Evolutionary conservation across 2,888 invertebrate species (phyloP).

Genomic region (Calameuta idolon): DNA sequence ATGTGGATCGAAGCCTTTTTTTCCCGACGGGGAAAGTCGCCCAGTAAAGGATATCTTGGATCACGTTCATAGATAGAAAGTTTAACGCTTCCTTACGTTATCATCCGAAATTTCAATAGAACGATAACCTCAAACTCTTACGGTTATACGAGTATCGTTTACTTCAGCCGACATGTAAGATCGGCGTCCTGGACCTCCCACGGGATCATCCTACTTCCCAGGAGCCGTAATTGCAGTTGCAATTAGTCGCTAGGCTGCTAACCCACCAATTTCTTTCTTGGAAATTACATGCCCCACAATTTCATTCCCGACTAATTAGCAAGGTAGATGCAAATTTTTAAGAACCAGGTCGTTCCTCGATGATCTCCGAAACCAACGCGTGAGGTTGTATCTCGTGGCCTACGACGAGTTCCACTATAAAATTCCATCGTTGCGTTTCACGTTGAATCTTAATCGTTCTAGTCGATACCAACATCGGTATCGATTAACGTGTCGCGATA

Average conservation of each 20-base stretch:
- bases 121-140: background rate
- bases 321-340: background rate
- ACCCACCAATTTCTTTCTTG: background rate
- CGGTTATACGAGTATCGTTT: background rate
- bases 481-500: background rate
- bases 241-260: background rate
- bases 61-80: background rate
- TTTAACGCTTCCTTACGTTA: background rate
- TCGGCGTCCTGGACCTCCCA: background rate
- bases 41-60: constrained; percentile 8
- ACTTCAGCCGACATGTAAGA: background rate
- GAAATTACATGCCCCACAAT: background rate
- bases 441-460: background rate
- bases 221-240: background rate
- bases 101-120: background rate
- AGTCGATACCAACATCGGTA: background rate
- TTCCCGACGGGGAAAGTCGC: constrained; percentile 39
- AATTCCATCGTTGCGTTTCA: background rate
- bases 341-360: background rate
- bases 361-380: background rate
- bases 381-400: background rate
- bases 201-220: background rate
- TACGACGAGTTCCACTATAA: background rate
- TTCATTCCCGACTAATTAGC: background rate
- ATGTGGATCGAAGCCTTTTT: constrained; percentile 31